These are phyloP conservation scores for Sitophilus oryzae DNA, from an alignment of 1,140 invertebrate species.

Conservation along the genomic window DNA sequence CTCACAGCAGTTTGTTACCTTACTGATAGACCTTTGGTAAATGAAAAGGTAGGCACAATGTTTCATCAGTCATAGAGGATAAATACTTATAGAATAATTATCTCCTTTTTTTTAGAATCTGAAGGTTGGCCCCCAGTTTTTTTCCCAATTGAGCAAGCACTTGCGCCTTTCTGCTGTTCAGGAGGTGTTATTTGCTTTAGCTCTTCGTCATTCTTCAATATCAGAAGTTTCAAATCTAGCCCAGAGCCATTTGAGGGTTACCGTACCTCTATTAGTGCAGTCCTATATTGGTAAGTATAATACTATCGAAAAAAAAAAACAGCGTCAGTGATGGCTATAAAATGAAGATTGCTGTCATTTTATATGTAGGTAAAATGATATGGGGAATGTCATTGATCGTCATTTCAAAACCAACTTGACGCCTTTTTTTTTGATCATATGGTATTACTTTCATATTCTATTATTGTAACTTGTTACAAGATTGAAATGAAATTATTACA, in stretches of 20 bases:
- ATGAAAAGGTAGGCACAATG: slow-evolving; percentile 50
- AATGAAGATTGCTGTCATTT: no score
- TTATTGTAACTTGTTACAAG: no score
- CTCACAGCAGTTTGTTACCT: slow-evolving; percentile 74
- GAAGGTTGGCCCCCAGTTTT: slow-evolving; percentile 68
- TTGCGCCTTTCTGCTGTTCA: slow-evolving; percentile 78
- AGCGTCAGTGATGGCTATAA: no score
- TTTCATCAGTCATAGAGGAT: not conserved
- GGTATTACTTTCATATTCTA: no score
- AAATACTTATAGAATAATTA: not conserved
- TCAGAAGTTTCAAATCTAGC: slow-evolving; percentile 66
- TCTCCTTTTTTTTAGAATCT: slow-evolving; percentile 51
- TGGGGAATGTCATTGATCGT: no score
- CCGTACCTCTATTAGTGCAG: slow-evolving; percentile 77
- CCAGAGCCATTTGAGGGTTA: slow-evolving; percentile 70
- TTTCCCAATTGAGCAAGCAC: slow-evolving; percentile 75
- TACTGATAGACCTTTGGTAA: slow-evolving; percentile 62
- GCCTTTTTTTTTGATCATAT: no score
- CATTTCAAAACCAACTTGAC: no score
- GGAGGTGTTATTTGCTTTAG: slow-evolving; percentile 83
- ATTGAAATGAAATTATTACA: no score
- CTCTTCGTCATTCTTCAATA: slow-evolving; percentile 72
- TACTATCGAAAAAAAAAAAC: no score
- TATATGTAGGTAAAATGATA: no score
- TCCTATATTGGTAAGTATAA: slow-evolving; percentile 62